Evolutionary conservation across 1,140 invertebrate species (phyloP), one percentile per base, ranked within the genome.

Genomic region (Anoplophora glabripennis): DNA sequence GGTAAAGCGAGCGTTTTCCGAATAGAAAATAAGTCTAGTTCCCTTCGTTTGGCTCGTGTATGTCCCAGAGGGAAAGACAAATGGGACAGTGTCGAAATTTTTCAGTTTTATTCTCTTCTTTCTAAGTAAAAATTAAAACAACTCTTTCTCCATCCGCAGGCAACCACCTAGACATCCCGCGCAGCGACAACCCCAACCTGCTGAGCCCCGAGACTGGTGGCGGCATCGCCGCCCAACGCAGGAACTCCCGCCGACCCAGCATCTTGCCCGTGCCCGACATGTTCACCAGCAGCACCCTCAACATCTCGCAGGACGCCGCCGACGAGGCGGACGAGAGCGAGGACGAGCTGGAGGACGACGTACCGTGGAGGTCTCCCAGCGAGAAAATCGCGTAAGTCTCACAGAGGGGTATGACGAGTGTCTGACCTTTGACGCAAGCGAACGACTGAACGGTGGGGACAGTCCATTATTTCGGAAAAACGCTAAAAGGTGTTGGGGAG

Each of bases 181-280:
- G 82, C 47, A 81, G 84, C 52, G 83, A 88, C n/a, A 90, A 89
- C 78, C 84, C 86, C 2, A 91, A 92, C 78, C 80, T 91, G 54
- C 81, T 92, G 14, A 91, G 88, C 73, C 89, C 89, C 10, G 89
- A 91, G 73, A 44, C 21, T 2, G 21, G 21, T 2, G 21, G 21
- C 21, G 21, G 21, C 21, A 82, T 84, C 65, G 79, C 89, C 40
- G 88, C 83, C 70, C 87, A 89, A 72, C 79, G 87, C 57, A 80
- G 88, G 83, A 89, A 90, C n/a, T 92, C 89, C 65, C 79, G 92
- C 66, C 77, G 91, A 58, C 90, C 90, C 1, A 92, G 89, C 57
- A 94, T 93, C 54, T 76, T 93, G 41, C 91, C 92, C 11, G 92
- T 94, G 1, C 91, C 91, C 1, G 92, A 94, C 70, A 92, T 92